Conservation (phyloP, 2,113 vertebrate genomes). For the Gasterosteus nipponicus region DNA sequence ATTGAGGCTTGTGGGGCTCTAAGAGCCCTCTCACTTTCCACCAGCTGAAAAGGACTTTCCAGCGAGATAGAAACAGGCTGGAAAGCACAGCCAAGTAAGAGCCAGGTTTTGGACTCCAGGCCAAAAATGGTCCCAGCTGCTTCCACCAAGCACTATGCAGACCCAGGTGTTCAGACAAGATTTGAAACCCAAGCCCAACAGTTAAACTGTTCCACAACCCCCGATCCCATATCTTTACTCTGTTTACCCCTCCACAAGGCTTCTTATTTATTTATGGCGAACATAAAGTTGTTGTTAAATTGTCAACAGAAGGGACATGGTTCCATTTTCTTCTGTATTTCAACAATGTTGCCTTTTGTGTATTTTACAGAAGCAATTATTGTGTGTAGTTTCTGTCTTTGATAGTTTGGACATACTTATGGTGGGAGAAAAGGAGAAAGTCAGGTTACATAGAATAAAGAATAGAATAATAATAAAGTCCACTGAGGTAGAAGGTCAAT, state of each 20-base stretch:
- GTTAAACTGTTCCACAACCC: constrained; percentile 62
- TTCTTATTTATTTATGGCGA: constrained; percentile 12
- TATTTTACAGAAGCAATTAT: neutral
- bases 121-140: constrained; percentile 68
- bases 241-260: constrained; percentile 35
- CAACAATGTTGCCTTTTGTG: neutral
- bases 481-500: neutral
- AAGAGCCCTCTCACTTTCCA: constrained; percentile 69
- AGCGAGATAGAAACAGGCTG: constrained; percentile 61
- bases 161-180: constrained; percentile 76
- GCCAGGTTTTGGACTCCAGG: constrained; percentile 62
- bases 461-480: neutral
- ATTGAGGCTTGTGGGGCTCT: constrained; percentile 68
- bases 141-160: constrained; percentile 64
- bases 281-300: constrained; percentile 21
- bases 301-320: neutral
- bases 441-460: neutral
- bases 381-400: neutral
- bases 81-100: constrained; percentile 61
- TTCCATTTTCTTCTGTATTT: neutral
- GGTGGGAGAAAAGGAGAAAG: neutral
- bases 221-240: constrained; percentile 42
- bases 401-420: neutral
- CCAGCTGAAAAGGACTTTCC: constrained; percentile 71
- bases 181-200: constrained; percentile 68